Base-by-base conservation (phyloP, 2,888 invertebrate species). In the Sepioteuthis lessoniana region DNA sequence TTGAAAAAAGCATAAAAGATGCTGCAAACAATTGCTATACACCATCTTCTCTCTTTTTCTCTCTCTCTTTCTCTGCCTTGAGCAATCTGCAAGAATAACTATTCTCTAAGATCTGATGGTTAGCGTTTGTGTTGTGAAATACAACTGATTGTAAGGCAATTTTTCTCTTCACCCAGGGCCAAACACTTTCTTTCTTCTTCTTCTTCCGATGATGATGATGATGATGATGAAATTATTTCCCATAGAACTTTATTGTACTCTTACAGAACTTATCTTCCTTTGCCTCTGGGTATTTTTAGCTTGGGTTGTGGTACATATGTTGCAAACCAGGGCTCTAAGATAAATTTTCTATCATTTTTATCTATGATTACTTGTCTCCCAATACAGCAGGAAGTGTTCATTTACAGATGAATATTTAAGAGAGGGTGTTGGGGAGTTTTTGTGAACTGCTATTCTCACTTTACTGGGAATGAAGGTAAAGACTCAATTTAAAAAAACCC, bases 161-260 rank as follows among this genome's bases (percentile, higher is more conserved):
- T 76, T 76, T 35, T 76, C 35, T 76, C 35, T 76, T 76, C 76
- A 76, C 76, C 76, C 19, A 35, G 3, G 76, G 76, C 76, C 76
- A 76, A 76, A 76, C n/a, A 35, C 76, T 60, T 60, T 35, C 8
- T 76, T 76, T 35, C 16, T 19, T n/a, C n/a, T 76, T 31, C n/a
- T n/a, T n/a, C n/a, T n/a, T n/a, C n/a, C n/a, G n/a, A n/a, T n/a
- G n/a, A n/a, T n/a, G n/a, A n/a, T n/a, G n/a, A n/a, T n/a, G n/a
- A n/a, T n/a, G n/a, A n/a, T n/a, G n/a, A 76, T 76, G 76, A 76
- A 76, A 76, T 76, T 76, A 76, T n/a, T n/a, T 35, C 76, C 76
- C n/a, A 76, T 76, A 35, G 76, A 76, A 35, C n/a, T n/a, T n/a
- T 76, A 76, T 76, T 76, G 76, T 76, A 76, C 76, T n/a, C 35